Evolutionary conservation across 2,888 invertebrate genomes (phyloP).

Genomic region (Pollenia labialis): DNA sequence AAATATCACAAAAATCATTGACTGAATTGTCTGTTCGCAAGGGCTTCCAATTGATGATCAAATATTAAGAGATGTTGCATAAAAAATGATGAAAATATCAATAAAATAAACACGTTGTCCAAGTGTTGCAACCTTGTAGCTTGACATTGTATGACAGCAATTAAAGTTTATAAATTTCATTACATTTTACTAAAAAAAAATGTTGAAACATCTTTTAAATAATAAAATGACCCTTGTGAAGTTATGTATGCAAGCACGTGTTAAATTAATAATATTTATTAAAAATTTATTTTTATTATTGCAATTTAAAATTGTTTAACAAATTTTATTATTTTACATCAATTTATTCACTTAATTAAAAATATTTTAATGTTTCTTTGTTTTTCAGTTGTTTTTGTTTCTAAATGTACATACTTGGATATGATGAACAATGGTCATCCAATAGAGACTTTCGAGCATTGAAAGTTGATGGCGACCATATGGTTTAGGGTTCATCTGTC

Average conservation of each 20-base stretch:
- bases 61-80: neutral
- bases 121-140: slow-evolving; percentile 64
- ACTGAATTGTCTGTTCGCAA: slow-evolving; percentile 13
- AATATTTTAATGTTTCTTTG: slow-evolving; percentile 4
- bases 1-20: slow-evolving; percentile 38
- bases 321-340: neutral
- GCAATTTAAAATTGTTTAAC: too few relatives aligned
- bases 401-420: neutral
- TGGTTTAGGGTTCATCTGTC: too few relatives aligned
- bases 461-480: too few relatives aligned
- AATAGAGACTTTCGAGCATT: too few relatives aligned
- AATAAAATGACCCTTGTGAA: slow-evolving; percentile 44
- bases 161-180: slow-evolving; percentile 30
- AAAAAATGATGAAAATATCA: slow-evolving; percentile 25
- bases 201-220: neutral
- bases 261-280: slow-evolving; percentile 42
- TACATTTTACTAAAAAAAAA: neutral
- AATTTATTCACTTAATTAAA: neutral
- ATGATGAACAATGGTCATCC: too few relatives aligned
- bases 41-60: neutral
- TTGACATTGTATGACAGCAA: slow-evolving; percentile 65
- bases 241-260: slow-evolving; percentile 59
- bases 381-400: neutral
- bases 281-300: neutral
- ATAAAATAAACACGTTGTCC: slow-evolving; percentile 44